These are phyloP conservation scores for Polymixis flavicincta DNA, from an alignment of 2,888 invertebrate species.

Conservation along the genomic window DNA sequence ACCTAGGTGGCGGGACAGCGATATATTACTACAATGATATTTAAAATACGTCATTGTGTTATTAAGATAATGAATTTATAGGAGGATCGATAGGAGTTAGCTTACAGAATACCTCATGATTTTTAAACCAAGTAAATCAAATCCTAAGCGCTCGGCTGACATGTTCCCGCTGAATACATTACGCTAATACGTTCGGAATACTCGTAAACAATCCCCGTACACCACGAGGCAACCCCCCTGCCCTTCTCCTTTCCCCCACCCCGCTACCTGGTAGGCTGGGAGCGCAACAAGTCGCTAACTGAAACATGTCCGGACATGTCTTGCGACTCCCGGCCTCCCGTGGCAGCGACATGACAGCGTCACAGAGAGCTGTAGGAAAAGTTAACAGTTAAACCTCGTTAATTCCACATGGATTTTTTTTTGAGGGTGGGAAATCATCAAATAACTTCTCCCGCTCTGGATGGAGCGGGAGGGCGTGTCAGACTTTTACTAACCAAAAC, in stretches of 20 bases:
- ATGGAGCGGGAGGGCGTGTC: no score
- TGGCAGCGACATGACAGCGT: neutral
- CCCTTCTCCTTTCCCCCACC: neutral
- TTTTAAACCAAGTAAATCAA: conserved; percentile 28
- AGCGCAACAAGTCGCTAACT: conserved; percentile 53
- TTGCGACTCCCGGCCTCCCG: conserved; percentile 6
- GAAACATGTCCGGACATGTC: conserved; percentile 36
- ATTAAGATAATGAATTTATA: neutral
- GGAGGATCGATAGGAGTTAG: neutral
- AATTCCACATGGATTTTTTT: neutral
- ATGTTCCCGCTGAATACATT: conserved; percentile 46
- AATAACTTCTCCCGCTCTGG: no score
- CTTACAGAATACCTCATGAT: neutral
- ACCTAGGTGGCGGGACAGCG: neutral
- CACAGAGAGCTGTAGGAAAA: neutral
- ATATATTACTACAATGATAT: neutral
- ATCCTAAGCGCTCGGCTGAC: conserved; percentile 16
- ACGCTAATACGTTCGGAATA: conserved; percentile 42
- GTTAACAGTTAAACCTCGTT: neutral
- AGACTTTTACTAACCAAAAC: no score
- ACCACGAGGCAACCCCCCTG: neutral
- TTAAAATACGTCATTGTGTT: no score
- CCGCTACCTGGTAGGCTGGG: conserved; percentile 7
- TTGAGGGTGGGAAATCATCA: no score
- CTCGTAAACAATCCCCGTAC: conserved; percentile 31